Evolutionary conservation across 2,113 vertebrate genomes (phyloP).

Genomic region (Neogale vison): DNA sequence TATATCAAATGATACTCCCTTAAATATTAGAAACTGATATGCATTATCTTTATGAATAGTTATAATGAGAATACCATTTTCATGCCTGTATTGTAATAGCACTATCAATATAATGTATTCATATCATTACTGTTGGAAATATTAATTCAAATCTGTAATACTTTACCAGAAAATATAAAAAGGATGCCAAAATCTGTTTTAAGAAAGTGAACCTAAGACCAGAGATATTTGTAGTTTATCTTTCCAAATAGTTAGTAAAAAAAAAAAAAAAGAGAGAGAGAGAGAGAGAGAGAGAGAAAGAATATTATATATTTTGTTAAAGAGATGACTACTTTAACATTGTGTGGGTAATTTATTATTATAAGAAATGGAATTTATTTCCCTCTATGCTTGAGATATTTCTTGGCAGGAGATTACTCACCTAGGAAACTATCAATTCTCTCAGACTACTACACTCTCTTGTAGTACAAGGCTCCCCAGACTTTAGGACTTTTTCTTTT

Average conservation of each 20-base stretch:
- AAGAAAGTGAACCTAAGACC: constrained; percentile 24
- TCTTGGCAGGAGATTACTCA: constrained; percentile 7
- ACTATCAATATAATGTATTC: not conserved
- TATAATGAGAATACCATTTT: not conserved
- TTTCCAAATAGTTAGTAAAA: not conserved
- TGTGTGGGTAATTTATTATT: constrained; percentile 19
- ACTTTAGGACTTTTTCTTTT: not conserved
- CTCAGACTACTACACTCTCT: not conserved
- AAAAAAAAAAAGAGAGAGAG: not conserved
- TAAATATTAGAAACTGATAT: not conserved
- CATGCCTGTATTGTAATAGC: not conserved
- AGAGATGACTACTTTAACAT: not conserved
- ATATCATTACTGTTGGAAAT: not conserved
- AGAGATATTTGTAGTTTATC: not conserved
- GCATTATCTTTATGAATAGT: constrained; percentile 4
- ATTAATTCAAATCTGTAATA: constrained; percentile 19
- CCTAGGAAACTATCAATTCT: not conserved
- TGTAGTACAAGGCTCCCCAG: not conserved
- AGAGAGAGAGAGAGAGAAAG: not conserved
- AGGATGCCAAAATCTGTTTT: constrained; percentile 38
- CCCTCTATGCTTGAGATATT: not conserved
- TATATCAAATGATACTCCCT: not conserved
- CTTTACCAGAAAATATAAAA: constrained; percentile 40
- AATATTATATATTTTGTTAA: not conserved
- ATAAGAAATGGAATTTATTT: constrained; percentile 26